Evolutionary conservation across 1,140 invertebrate genomes (phyloP).

Genomic region (Dendrolimus punctatus): DNA sequence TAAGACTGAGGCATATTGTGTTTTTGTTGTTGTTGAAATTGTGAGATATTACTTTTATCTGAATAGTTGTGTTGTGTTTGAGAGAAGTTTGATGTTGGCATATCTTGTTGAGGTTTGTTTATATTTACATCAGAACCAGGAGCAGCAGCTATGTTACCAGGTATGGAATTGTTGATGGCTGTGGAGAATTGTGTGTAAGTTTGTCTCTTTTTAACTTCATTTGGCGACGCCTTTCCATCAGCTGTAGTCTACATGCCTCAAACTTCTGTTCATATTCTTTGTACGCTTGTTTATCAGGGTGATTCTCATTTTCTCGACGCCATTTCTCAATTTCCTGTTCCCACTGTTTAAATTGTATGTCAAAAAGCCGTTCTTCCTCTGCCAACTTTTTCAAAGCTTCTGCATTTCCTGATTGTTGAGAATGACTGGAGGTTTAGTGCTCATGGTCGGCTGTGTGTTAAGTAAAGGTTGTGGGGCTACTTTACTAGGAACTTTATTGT

Average conservation of each 20-base stretch:
- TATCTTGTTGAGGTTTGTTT: slow-evolving; percentile 1
- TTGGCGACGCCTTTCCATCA: slow-evolving; percentile 83
- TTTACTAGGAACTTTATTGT: slow-evolving; percentile 12
- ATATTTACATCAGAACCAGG: slow-evolving; percentile 13
- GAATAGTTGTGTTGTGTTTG: slow-evolving; percentile 7
- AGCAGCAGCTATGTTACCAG: slow-evolving; percentile 14
- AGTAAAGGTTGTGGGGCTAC: slow-evolving; percentile 1
- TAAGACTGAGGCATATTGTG: slow-evolving; percentile 22
- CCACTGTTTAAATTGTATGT: slow-evolving; percentile 87
- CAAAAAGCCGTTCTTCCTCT: slow-evolving; percentile 85
- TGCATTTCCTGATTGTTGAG: slow-evolving; percentile 23
- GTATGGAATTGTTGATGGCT: slow-evolving; percentile 10
- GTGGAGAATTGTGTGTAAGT: slow-evolving; percentile 24
- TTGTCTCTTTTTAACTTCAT: slow-evolving; percentile 80
- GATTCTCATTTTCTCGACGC: slow-evolving; percentile 87
- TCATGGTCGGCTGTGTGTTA: too few relatives aligned
- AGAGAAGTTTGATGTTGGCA: too few relatives aligned
- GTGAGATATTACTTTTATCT: slow-evolving; percentile 9
- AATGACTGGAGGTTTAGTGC: slow-evolving; percentile 4
- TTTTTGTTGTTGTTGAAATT: slow-evolving; percentile 4
- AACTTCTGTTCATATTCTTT: slow-evolving; percentile 87
- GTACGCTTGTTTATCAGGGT: slow-evolving; percentile 89
- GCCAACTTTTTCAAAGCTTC: slow-evolving; percentile 65
- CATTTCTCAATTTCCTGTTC: slow-evolving; percentile 88
- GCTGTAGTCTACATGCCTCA: slow-evolving; percentile 83